A percentile compares a stretch with the other conserved stretches of the same genome.
phyloP scores from a whole-genome alignment of 1,140 invertebrate genomes.

The Drosophila punjabiensis region DNA sequence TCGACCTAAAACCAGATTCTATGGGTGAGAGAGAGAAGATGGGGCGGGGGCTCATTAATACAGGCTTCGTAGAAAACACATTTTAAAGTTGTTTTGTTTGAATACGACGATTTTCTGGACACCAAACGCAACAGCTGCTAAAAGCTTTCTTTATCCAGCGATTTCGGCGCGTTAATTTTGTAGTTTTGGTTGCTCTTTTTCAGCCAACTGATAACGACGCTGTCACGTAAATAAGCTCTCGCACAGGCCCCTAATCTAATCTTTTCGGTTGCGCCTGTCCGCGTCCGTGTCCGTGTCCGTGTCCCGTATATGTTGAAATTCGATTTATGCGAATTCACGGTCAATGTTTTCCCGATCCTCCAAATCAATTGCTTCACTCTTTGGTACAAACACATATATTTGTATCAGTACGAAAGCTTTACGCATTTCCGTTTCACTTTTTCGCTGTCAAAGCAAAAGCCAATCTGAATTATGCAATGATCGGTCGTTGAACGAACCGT shows the following conservation, averaged over 20 bases:
- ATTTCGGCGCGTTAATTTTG: constrained; percentile 37
- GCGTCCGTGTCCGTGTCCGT: constrained; percentile 13
- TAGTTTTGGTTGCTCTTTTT: constrained; percentile 32
- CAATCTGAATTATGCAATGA: constrained; percentile 70
- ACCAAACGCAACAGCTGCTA: constrained; percentile 49
- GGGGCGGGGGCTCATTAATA: constrained; percentile 23
- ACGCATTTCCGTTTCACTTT: constrained; percentile 66
- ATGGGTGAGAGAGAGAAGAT: background rate
- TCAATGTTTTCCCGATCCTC: constrained; percentile 67
- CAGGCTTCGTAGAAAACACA: constrained; percentile 30
- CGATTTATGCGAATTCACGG: constrained; percentile 71
- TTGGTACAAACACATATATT: constrained; percentile 4
- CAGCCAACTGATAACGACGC: constrained; percentile 58
- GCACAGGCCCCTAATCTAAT: constrained; percentile 58
- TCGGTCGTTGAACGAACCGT: constrained; percentile 66
- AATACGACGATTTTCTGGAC: constrained; percentile 15
- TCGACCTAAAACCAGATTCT: constrained; percentile 46
- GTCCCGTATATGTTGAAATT: constrained; percentile 34
- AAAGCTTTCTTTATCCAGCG: constrained; percentile 45
- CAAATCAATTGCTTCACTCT: constrained; percentile 25
- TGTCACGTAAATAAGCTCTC: constrained; percentile 37
- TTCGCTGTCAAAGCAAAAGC: constrained; percentile 13
- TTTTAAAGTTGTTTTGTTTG: constrained; percentile 39
- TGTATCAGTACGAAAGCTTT: constrained; percentile 22
- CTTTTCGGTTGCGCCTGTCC: constrained; percentile 19